These are phyloP conservation scores for Drosophila lacicola DNA, from an alignment of 2,888 invertebrate genomes.

Conservation along the genomic window DNA sequence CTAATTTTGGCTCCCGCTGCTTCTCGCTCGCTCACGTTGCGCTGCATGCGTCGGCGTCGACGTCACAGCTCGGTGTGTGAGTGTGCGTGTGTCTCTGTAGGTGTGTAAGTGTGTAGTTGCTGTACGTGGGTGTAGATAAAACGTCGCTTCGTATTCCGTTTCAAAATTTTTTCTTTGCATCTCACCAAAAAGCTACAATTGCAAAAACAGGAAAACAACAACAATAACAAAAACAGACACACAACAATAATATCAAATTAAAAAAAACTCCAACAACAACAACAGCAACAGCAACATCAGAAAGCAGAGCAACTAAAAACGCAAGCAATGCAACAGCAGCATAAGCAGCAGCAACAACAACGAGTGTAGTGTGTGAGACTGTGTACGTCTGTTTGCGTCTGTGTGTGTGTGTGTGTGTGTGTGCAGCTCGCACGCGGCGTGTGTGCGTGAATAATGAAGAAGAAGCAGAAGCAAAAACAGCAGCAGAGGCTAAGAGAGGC, in stretches of 20 bases:
- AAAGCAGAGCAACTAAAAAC: background rate
- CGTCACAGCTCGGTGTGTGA: constrained; percentile 8
- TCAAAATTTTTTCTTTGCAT: constrained; percentile 12
- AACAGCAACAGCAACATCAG: constrained; percentile 17
- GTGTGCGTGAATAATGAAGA: constrained; percentile 76
- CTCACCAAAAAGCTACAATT: constrained; percentile 21
- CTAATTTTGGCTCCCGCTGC: constrained; percentile 23
- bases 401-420: constrained; percentile 45
- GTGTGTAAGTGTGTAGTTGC: constrained; percentile 9
- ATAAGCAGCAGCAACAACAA: constrained; percentile 37
- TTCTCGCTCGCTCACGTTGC: constrained; percentile 9
- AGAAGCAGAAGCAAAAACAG: constrained; percentile 75
- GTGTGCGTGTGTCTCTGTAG: constrained; percentile 5
- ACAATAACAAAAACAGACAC: constrained; percentile 12
- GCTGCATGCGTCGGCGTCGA: constrained; percentile 15
- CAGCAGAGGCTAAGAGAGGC: constrained; percentile 44
- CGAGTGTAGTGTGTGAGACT: constrained; percentile 58
- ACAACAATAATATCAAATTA: constrained; percentile 6
- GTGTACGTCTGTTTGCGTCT: constrained; percentile 39
- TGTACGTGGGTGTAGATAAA: constrained; percentile 53
- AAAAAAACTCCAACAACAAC: constrained; percentile 19
- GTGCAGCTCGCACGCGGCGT: constrained; percentile 65
- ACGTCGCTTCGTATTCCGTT: constrained; percentile 14
- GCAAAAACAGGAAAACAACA: constrained; percentile 9
- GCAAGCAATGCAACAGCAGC: constrained; percentile 37